Evolutionary conservation across 2,797 vertebrate genomes (phyloP).

Genomic region (Centropyge bicolor): DNA sequence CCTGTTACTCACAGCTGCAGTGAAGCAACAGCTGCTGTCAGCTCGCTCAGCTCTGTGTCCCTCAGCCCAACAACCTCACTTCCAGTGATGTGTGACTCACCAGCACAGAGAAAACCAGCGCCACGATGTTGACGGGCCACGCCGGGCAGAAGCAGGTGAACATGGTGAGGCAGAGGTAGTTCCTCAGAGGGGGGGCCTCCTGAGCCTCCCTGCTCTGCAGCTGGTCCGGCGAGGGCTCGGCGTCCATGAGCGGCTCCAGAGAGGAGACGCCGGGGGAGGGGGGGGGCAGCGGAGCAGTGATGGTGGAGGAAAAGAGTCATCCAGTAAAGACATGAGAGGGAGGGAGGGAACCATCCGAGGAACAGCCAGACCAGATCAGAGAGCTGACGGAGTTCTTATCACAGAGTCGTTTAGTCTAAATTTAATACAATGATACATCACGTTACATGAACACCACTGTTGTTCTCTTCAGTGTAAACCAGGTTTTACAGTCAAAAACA

Average conservation of each 20-base stretch:
- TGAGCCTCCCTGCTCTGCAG: constrained; percentile 67
- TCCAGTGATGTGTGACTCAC: constrained; percentile 77
- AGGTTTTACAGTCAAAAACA: too few relatives aligned
- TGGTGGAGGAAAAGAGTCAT: constrained; percentile 60
- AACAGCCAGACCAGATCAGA: not conserved
- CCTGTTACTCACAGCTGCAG: constrained; percentile 61
- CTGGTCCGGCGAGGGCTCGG: constrained; percentile 47
- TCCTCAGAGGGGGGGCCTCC: constrained; percentile 76
- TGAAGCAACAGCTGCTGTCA: constrained; percentile 57
- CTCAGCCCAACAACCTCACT: not conserved
- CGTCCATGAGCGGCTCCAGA: constrained; percentile 61
- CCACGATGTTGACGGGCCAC: constrained; percentile 91
- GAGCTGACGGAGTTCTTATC: too few relatives aligned
- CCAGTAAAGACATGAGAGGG: constrained; percentile 40
- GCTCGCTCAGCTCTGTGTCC: not conserved
- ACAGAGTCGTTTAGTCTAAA: too few relatives aligned
- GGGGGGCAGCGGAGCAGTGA: constrained; percentile 58
- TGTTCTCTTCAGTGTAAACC: too few relatives aligned
- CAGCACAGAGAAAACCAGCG: constrained; percentile 89
- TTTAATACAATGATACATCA: too few relatives aligned
- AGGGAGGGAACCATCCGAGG: not conserved
- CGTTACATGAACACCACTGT: too few relatives aligned
- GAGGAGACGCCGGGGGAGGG: constrained; percentile 32
- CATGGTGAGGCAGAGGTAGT: constrained; percentile 88
- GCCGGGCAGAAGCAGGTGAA: constrained; percentile 90